Conservation (phyloP, 2,888 invertebrate species). For the Hypena proboscidalis region DNA sequence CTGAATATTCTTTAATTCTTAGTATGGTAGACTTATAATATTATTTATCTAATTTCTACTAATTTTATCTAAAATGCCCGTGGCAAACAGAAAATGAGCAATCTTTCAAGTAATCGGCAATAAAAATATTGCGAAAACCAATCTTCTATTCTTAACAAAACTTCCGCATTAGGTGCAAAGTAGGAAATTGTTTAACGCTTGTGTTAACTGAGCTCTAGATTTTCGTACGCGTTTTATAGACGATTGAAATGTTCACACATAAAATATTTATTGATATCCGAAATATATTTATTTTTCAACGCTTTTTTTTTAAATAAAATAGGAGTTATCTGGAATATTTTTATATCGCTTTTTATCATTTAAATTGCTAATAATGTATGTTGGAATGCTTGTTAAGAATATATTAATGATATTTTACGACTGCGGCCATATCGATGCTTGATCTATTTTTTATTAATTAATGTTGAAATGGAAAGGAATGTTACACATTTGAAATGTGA, state of each 20-base stretch:
- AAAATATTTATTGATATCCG: slow-evolving; percentile 45
- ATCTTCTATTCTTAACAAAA: slow-evolving; percentile 27
- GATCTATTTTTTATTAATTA: slow-evolving; percentile 12
- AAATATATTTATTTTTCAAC: slow-evolving; percentile 38
- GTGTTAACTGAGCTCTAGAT: slow-evolving; percentile 50
- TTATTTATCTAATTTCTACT: no score
- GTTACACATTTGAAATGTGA: slow-evolving; percentile 6
- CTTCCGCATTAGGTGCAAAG: slow-evolving; percentile 45
- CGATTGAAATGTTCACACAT: slow-evolving; percentile 46
- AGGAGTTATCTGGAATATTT: slow-evolving; percentile 27
- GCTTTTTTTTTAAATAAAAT: slow-evolving; percentile 31
- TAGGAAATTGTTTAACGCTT: slow-evolving; percentile 49
- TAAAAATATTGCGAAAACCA: slow-evolving; percentile 2
- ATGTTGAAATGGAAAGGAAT: slow-evolving; percentile 1
- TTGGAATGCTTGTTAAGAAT: slow-evolving; percentile 10
- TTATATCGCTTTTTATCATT: slow-evolving; percentile 15
- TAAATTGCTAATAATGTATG: slow-evolving; percentile 14
- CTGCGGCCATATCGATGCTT: slow-evolving; percentile 1
- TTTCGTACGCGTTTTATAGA: slow-evolving; percentile 43
- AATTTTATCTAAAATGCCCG: no score
- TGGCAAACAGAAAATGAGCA: no score
- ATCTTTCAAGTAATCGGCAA: not conserved
- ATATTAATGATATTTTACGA: slow-evolving; percentile 8
- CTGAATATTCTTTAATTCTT: no score
- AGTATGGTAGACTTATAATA: no score